Percentiles rank a stretch among this genome's conserved stretches.
phyloP scores from a whole-genome alignment of 2,888 invertebrate species.

The Torymus aiolomorphi region DNA sequence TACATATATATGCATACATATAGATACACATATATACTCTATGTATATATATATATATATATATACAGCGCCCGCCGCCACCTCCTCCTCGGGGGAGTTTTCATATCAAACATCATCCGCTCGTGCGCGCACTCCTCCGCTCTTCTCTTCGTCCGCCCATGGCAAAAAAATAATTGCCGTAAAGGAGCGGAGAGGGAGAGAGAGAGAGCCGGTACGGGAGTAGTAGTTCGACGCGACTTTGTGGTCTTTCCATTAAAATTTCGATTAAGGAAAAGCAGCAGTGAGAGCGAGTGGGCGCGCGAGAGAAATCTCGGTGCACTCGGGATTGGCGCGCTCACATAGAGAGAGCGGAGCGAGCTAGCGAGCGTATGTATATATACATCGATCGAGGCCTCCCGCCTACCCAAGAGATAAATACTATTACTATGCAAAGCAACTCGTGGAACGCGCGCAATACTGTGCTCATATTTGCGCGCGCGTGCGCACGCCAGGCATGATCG shows the following conservation, averaged over 20 bases:
- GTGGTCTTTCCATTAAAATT: constrained; percentile 69
- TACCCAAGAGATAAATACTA: constrained; percentile 44
- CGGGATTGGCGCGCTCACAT: too few relatives aligned
- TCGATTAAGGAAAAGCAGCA: constrained; percentile 61
- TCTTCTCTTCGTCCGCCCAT: neutral
- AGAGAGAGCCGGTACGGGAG: too few relatives aligned
- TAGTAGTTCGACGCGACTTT: constrained; percentile 50
- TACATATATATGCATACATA: neutral
- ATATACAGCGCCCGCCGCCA: too few relatives aligned
- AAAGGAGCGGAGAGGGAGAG: constrained; percentile 1
- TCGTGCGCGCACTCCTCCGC: neutral
- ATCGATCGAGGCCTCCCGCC: constrained; percentile 4
- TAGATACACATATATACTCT: too few relatives aligned
- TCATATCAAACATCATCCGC: constrained; percentile 43
- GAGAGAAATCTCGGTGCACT: constrained; percentile 10
- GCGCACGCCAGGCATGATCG: neutral
- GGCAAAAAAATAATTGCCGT: constrained; percentile 36
- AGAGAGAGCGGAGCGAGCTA: neutral
- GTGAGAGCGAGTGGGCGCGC: neutral
- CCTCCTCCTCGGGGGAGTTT: constrained; percentile 37
- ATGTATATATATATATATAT: too few relatives aligned
- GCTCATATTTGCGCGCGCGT: too few relatives aligned
- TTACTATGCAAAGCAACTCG: constrained; percentile 53
- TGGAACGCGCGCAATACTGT: neutral
- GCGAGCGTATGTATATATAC: constrained; percentile 12